These are phyloP conservation scores for Polydrusus cervinus DNA, from an alignment of 2,888 invertebrate species.

Conservation along the genomic window DNA sequence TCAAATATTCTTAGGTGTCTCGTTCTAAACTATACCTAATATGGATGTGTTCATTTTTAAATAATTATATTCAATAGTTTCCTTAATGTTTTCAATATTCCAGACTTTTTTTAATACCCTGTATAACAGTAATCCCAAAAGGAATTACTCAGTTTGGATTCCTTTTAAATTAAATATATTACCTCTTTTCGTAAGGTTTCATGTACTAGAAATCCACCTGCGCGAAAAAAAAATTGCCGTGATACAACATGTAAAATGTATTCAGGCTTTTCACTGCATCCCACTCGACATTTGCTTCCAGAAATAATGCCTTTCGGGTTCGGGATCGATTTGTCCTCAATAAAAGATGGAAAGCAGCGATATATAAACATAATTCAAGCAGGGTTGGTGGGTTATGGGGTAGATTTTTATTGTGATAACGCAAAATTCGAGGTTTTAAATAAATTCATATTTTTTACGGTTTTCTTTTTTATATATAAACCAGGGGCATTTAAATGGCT, in stretches of 20 bases:
- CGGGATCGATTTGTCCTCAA: constrained; percentile 17
- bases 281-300: constrained; percentile 5
- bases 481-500: background rate
- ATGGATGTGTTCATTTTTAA: no score
- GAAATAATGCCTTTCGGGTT: constrained; percentile 7
- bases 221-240: background rate
- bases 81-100: no score
- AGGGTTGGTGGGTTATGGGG: constrained; percentile 2
- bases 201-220: background rate
- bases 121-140: no score
- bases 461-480: constrained; percentile 1
- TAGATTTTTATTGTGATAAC: constrained; percentile 21
- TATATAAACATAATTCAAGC: constrained; percentile 18
- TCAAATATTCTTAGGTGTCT: no score
- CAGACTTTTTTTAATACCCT: no score
- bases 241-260: constrained; percentile 7
- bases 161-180: no score
- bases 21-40: no score
- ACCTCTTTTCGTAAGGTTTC: no score
- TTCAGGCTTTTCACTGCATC: constrained; percentile 7
- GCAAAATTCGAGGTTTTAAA: constrained; percentile 6
- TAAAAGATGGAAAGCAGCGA: constrained; percentile 19
- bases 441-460: constrained; percentile 1
- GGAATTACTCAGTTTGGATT: no score
- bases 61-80: no score